phyloP scores from a whole-genome alignment of 2,888 invertebrate species.

The Limulus polyphemus region DNA sequence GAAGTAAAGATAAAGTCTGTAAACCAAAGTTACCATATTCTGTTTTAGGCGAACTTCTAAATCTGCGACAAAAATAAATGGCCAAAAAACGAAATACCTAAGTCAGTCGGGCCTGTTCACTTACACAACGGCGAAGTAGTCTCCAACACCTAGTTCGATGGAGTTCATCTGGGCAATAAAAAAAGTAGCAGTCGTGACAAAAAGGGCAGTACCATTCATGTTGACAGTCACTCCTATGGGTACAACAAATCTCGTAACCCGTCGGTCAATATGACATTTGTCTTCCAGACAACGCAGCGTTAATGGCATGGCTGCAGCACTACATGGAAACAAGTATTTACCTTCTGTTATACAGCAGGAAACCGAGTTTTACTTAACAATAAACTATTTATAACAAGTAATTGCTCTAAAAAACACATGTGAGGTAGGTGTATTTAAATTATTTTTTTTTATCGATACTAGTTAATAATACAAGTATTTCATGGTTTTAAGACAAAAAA shows the following conservation, averaged over 20 bases:
- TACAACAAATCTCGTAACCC: conserved; percentile 34
- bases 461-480: no score
- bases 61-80: neutral
- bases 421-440: no score
- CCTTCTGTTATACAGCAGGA: no score
- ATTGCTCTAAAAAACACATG: no score
- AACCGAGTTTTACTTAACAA: no score
- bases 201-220: conserved; percentile 82
- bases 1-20: no score
- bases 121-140: conserved; percentile 76
- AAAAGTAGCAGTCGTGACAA: conserved; percentile 72
- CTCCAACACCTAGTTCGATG: conserved; percentile 61
- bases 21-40: neutral
- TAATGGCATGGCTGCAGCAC: conserved; percentile 35
- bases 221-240: conserved; percentile 44
- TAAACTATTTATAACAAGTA: no score
- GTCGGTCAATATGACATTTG: conserved; percentile 30
- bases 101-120: conserved; percentile 28
- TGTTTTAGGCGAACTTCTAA: neutral
- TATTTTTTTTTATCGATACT: no score
- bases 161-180: conserved; percentile 81
- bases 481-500: no score
- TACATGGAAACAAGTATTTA: conserved; percentile 16
- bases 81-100: neutral
- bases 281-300: conserved; percentile 34